Evolutionary conservation across 2,797 vertebrate genomes (phyloP).

Genomic region (Molothrus aeneus): DNA sequence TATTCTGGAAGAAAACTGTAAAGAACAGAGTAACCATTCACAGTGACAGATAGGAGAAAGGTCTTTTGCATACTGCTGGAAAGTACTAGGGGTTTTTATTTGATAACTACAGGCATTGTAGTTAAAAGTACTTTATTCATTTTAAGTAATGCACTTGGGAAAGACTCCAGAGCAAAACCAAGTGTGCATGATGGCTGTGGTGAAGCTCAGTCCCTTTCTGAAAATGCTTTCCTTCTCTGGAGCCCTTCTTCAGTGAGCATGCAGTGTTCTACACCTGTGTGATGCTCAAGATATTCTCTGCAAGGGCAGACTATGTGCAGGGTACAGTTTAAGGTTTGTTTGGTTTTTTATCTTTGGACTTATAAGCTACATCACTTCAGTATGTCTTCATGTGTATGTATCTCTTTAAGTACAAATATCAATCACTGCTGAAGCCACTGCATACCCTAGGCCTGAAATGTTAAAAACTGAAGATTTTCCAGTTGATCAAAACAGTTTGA

Average conservation of each 20-base stretch:
- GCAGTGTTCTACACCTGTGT: accelerated
- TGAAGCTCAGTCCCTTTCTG: not conserved
- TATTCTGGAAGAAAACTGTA: not conserved
- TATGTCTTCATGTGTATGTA: not conserved
- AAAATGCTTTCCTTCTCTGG: not conserved
- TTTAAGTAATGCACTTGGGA: not conserved
- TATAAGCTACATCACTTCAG: not conserved
- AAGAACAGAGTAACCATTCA: not conserved
- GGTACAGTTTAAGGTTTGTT: not conserved
- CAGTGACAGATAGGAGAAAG: not conserved
- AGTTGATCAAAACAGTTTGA: not conserved
- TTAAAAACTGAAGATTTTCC: not conserved
- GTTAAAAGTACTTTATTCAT: not conserved
- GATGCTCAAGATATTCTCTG: not conserved
- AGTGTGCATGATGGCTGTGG: not conserved
- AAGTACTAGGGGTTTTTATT: not conserved
- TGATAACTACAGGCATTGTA: not conserved
- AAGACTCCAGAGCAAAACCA: not conserved
- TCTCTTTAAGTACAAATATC: not conserved
- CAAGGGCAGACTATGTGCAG: not conserved
- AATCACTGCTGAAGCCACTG: not conserved
- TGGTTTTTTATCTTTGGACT: not conserved
- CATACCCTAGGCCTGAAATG: not conserved
- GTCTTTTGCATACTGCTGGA: not conserved
- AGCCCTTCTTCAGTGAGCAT: not conserved